Evolutionary conservation across 2,888 invertebrate genomes (phyloP), one percentile per base, ranked within the genome.

Genomic region (Thera britannica): DNA sequence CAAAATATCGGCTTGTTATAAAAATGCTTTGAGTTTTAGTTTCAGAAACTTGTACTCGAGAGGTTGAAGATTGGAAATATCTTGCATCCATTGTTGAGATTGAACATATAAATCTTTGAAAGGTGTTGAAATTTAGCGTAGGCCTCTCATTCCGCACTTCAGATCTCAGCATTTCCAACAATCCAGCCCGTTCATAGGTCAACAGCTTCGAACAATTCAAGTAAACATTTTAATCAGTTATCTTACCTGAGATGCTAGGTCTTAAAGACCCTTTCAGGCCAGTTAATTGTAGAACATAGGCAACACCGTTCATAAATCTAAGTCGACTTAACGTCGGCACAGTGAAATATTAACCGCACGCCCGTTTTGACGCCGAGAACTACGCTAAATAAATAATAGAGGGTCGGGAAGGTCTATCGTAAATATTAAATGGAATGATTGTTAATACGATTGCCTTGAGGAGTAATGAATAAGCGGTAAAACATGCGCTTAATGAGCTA

Each of bases 321-420:
- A 82, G 90, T 91, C 90, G 89, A 90, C 90, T 90, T 90, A 90
- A 84, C 88, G 90, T 89, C 91, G 84, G 85, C 88, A 77, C 80
- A 79, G 88, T 92, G 91, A 92, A 92, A 92, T 92, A 92, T 92
- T 92, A 92, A 90, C 91, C 88, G 84, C 90, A 83, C 83, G 86
- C 88, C 85, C 84, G 84, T 88, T 90, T 88, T 91, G 93, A 92
- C 91, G 90, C 86, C 80, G 76, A 77, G 82, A 76, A 80, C 79
- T 80, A 78, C 82, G 81, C 81, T 85, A 85, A 86, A 88, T 89
- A 89, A 88, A 88, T 86, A 87, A 87, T 86, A 86, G 80, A 85
- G 80, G 77, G 77, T 75, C 83, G 86, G 78, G 83, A 82, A 84
- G 83, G 72, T 79, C 77, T 74, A 74, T 78, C 73, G 77, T 77